Base-by-base conservation (phyloP, 2,888 invertebrate species). In the Phaedon cochleariae region DNA sequence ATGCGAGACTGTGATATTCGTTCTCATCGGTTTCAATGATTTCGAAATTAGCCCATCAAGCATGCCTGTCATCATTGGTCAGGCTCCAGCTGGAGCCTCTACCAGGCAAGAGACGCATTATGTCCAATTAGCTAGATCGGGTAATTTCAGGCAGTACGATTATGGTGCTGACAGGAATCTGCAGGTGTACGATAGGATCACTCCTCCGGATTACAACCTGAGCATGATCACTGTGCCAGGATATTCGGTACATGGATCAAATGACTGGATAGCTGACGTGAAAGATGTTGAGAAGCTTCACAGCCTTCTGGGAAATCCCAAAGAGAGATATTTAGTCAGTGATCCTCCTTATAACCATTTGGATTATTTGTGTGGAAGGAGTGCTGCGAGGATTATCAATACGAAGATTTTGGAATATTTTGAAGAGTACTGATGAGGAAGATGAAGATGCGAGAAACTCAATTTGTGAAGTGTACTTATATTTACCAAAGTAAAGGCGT, bases 61-160 rank as follows among this genome's bases (percentile, higher is more conserved):
- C 1, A 59, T 83, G 26, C 76, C 77, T 5, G 48, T 62, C 0
- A 59, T 78, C 4, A 69, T 67, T 53, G 70, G 69, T 21, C 74
- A 74, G 31, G 70, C 78, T 2, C 83, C 83, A 12, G 81, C 81
- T 46, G 82, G 82, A 49, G 58, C 78, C 7, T 86, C 93, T 0
- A 87, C 88, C 0, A 87, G 88, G 74, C 92, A 93, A 79, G 79
- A 93, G 6, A 83, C 89, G 3, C 94, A 95, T 80, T 94, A 88
- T 77, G 89, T 85, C 0, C 94, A 94, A 82, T 85, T 88, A 20
- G 86, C 89, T 18, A 76, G 80, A 10, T 86, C 85, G 41, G 80
- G 81, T 37, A 64, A 79, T 1, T 89, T 89, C 78, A 83, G 86
- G 22, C 86, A 88, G 41, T 34, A 9, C 29, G 88, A 41, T 41